Evolutionary conservation across 2,113 vertebrate genomes (phyloP).

Genomic region (Phaetusa simplex): DNA sequence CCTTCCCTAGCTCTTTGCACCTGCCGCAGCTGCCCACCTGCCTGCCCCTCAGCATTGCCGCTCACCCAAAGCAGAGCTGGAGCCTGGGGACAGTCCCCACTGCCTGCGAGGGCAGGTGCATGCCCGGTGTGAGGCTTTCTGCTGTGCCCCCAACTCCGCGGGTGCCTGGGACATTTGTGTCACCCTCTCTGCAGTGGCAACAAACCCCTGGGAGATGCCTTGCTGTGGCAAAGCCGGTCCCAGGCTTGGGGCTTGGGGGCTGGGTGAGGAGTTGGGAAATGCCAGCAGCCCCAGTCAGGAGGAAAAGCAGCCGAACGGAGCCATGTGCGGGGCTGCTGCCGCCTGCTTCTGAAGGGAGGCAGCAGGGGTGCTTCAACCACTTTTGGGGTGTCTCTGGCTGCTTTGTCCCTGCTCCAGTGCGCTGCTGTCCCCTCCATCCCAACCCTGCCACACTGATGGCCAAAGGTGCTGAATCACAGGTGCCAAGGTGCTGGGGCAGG

Average conservation of each 20-base stretch:
- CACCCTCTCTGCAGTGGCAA: neutral
- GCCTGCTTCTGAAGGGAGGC: neutral
- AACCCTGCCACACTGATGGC: neutral
- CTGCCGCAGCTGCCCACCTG: accelerated
- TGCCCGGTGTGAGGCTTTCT: accelerated
- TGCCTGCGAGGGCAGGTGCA: neutral
- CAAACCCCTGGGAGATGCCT: neutral
- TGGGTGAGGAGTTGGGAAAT: neutral
- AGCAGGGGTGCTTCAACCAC: no score
- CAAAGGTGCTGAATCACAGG: accelerated
- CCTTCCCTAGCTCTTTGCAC: neutral
- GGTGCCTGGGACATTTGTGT: no score
- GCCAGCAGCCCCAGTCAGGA: neutral
- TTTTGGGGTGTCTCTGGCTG: neutral
- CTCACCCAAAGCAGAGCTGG: neutral
- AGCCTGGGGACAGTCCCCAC: neutral
- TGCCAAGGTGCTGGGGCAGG: no score
- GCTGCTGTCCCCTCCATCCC: neutral
- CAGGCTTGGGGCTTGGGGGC: neutral
- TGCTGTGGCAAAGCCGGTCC: neutral
- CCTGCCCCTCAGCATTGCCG: neutral
- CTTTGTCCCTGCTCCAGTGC: no score
- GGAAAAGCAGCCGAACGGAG: neutral
- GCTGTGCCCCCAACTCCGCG: accelerated
- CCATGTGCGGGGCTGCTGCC: accelerated